phyloP scores from a whole-genome alignment of 2,797 vertebrate genomes.

The Gambelia wislizenii region DNA sequence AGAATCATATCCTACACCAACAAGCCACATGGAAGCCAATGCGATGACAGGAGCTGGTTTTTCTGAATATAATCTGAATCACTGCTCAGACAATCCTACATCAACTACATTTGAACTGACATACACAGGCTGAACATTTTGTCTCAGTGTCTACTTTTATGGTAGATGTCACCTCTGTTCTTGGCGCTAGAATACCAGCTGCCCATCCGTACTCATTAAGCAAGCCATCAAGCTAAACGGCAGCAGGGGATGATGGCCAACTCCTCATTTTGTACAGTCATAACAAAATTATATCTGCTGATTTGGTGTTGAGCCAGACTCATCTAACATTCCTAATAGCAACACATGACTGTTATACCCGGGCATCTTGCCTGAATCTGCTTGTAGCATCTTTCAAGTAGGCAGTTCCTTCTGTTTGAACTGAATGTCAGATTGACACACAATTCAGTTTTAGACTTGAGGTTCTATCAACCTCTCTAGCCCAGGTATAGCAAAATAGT shows the following conservation, averaged over 20 bases:
- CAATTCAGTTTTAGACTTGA: fast-evolving
- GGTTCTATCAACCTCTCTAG: neutral
- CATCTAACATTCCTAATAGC: conserved; percentile 11
- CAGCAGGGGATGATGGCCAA: neutral
- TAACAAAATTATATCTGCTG: conserved; percentile 42
- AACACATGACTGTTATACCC: conserved; percentile 32
- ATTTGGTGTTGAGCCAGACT: conserved; percentile 44
- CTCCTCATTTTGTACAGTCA: neutral
- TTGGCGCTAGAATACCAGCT: neutral
- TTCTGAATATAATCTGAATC: neutral
- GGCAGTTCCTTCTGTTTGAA: conserved; percentile 59
- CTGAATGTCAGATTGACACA: conserved; percentile 28
- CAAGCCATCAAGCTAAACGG: neutral
- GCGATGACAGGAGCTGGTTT: neutral
- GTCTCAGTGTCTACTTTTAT: neutral
- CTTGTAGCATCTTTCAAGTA: conserved; percentile 55
- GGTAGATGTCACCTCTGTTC: neutral
- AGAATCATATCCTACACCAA: neutral
- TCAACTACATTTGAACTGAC: neutral
- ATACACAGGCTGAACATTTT: neutral
- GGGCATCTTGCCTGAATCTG: conserved; percentile 41
- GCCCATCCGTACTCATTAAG: neutral
- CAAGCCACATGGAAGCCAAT: neutral
- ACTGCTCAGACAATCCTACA: neutral
- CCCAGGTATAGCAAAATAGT: neutral